These are phyloP conservation scores for Synodontis membranacea DNA, from an alignment of 2,113 vertebrate genomes.

Conservation along the genomic window DNA sequence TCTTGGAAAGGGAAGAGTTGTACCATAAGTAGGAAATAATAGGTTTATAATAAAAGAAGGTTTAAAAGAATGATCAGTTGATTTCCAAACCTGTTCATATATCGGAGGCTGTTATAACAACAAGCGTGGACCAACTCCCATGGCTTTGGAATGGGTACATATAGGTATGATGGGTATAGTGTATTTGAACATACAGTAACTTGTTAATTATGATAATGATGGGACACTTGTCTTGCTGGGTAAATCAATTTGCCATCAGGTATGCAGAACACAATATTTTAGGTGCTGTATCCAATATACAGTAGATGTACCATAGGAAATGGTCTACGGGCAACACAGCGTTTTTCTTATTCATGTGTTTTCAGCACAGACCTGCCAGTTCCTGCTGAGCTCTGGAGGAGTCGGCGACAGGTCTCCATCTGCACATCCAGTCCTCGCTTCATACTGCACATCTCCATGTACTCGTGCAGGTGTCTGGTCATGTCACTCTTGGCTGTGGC, in stretches of 20 bases:
- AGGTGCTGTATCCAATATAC: not conserved
- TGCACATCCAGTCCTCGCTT: conserved; percentile 91
- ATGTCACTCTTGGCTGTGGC: conserved; percentile 92
- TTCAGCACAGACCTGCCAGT: conserved; percentile 52
- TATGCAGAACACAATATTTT: not conserved
- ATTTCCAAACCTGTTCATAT: not conserved
- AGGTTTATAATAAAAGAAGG: not conserved
- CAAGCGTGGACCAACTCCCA: not conserved
- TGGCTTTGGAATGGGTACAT: not conserved
- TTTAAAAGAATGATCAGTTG: not conserved
- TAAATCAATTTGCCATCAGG: not conserved
- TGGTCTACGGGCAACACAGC: not conserved
- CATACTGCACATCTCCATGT: conserved; percentile 98
- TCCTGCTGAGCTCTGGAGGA: conserved; percentile 79
- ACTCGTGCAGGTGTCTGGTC: conserved; percentile 90
- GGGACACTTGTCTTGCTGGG: not conserved
- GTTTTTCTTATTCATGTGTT: not conserved
- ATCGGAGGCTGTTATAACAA: not conserved
- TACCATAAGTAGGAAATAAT: not conserved
- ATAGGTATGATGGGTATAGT: not conserved
- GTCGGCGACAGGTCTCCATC: conserved; percentile 82
- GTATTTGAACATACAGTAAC: not conserved
- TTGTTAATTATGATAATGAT: no score
- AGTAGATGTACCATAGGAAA: not conserved
- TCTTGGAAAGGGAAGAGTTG: not conserved